Base-by-base conservation (phyloP, 2,888 invertebrate genomes). In the Tipula vernalis region DNA sequence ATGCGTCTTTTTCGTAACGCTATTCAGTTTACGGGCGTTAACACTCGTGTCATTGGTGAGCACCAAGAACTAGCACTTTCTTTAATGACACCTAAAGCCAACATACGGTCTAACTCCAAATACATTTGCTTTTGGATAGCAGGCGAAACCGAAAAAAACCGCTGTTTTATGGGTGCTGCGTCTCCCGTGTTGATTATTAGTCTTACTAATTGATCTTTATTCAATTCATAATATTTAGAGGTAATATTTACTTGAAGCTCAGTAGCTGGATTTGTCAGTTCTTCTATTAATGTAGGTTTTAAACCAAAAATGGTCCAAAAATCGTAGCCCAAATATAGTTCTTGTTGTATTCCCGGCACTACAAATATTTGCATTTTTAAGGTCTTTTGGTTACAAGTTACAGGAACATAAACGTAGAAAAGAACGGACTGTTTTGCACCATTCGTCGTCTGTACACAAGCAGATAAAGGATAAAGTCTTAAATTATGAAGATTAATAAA, bases 51-150 rank as follows among this genome's bases (percentile, higher is more conserved):
- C 5, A 89, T 88, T 0, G 89, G 89, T 2, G 89, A 89, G 8
- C 88, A 88, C 90, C 90, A 90, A 1, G 88, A 87, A 41, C 89
- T 90, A 0, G 87, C 87, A 0, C 89, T 89, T 15, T 88, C 88
- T 47, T 90, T 89, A 0, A 91, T 89, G 0, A 90, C 88, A 2
- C 88, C 89, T 0, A 88, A 85, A 3, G 42, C 86, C 1, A 90
- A 39, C 90, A 90, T 90, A 1, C 89, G 86, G 42, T 90, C 89
- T 0, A 90, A 88, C 87, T 90, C 90, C 8, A 87, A 87, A 57
- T 88, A 88, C 5, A 88, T 18, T 18, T 88, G 36, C 10, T 87
- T 87, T 83, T 88, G 88, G 8, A 88, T 85, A 1, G 87, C 88
- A 5, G 88, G 88, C 5, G 88, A 88, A 2, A 89, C 87, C 0